phyloP scores from a whole-genome alignment of 2,888 invertebrate genomes.

The Tillus elongatus region DNA sequence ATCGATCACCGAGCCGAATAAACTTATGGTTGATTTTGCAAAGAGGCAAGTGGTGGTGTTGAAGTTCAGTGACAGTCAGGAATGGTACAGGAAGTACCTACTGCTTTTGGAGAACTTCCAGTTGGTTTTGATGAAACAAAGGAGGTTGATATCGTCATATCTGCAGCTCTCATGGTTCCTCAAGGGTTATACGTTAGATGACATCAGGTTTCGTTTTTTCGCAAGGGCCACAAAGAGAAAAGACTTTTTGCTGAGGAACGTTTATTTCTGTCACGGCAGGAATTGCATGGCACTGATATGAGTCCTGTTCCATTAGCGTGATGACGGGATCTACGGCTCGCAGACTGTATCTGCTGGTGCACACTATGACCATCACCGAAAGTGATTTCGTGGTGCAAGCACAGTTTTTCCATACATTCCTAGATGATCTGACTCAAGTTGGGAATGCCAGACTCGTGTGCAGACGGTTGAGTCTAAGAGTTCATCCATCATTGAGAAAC shows the following conservation, averaged over 20 bases:
- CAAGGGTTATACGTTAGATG: slow-evolving; percentile 38
- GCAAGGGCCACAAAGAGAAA: slow-evolving; percentile 36
- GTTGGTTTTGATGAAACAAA: slow-evolving; percentile 28
- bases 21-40: slow-evolving; percentile 16
- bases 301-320: slow-evolving; percentile 14
- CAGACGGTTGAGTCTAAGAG: slow-evolving; percentile 29
- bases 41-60: too few species aligned
- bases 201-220: slow-evolving; percentile 35
- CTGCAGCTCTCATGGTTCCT: slow-evolving; percentile 27
- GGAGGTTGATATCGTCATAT: slow-evolving; percentile 20
- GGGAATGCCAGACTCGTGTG: slow-evolving; percentile 31
- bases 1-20: too few species aligned
- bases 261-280: slow-evolving; percentile 36
- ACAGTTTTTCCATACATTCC: slow-evolving; percentile 40
- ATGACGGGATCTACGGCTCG: slow-evolving; percentile 15
- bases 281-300: slow-evolving; percentile 34
- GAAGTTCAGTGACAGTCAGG: too few species aligned
- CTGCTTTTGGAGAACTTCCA: slow-evolving; percentile 19
- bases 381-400: slow-evolving; percentile 40
- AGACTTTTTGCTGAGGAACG: slow-evolving; percentile 26
- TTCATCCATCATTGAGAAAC: slow-evolving; percentile 28
- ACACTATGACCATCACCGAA: slow-evolving; percentile 42
- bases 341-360: slow-evolving; percentile 37
- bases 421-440: slow-evolving; percentile 20
- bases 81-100: slow-evolving; percentile 29